phyloP scores from a whole-genome alignment of 1,140 invertebrate genomes.

The Parasteatoda tepidariorum region DNA sequence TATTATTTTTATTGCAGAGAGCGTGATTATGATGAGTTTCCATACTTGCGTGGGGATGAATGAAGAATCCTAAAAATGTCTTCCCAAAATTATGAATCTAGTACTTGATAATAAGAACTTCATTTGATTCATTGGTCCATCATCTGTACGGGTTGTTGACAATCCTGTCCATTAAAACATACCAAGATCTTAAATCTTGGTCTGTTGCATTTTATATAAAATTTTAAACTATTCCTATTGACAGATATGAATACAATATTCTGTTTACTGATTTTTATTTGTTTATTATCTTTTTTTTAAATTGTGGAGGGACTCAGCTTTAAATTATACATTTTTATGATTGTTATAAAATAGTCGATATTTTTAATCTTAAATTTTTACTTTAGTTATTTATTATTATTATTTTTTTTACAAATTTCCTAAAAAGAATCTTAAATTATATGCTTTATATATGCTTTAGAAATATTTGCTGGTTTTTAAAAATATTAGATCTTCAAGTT shows the following conservation, averaged over 20 bases:
- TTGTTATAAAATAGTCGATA: too few relatives aligned
- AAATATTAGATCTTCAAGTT: too few relatives aligned
- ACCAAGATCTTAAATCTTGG: conserved; percentile 27
- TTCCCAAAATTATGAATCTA: conserved; percentile 14
- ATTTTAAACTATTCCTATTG: conserved; percentile 47
- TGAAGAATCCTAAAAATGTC: conserved; percentile 16
- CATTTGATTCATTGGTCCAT: conserved; percentile 28
- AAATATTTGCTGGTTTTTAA: too few relatives aligned
- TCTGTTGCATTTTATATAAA: conserved; percentile 45
- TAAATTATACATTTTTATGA: too few relatives aligned
- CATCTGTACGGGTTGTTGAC: conserved; percentile 59
- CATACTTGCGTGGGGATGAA: conserved; percentile 53
- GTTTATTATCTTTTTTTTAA: background rate
- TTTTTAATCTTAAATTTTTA: too few relatives aligned
- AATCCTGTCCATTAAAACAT: conserved; percentile 52
- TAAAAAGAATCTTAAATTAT: too few relatives aligned
- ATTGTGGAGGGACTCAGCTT: too few relatives aligned
- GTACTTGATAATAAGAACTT: background rate
- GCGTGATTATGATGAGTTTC: conserved; percentile 60
- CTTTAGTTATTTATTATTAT: too few relatives aligned
- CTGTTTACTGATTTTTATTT: too few relatives aligned
- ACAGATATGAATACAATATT: conserved; percentile 7
- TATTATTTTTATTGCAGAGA: conserved; percentile 44
- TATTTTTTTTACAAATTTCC: too few relatives aligned
- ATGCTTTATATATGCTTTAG: too few relatives aligned